Evolutionary conservation across 2,888 invertebrate genomes (phyloP).

Genomic region (Axea sp.): DNA sequence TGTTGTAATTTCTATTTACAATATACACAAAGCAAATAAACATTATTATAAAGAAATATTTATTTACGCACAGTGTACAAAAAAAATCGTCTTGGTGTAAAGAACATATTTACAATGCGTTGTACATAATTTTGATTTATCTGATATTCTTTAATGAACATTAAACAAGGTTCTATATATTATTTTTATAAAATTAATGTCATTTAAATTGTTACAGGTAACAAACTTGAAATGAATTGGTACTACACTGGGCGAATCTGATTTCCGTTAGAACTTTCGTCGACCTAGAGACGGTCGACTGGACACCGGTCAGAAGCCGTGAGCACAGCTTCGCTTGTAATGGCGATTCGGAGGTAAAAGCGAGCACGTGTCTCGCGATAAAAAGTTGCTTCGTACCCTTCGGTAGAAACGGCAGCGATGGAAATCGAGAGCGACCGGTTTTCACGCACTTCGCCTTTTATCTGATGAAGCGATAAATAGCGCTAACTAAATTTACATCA

Average conservation of each 20-base stretch:
- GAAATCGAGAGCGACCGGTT: constrained; percentile 63
- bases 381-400: constrained; percentile 58
- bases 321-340: constrained; percentile 40
- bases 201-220: constrained; percentile 25
- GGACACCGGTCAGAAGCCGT: constrained; percentile 54
- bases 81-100: too few relatives aligned
- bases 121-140: too few relatives aligned
- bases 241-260: constrained; percentile 40
- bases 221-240: constrained; percentile 18
- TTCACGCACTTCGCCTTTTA: constrained; percentile 30
- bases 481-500: constrained; percentile 42
- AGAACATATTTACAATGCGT: too few relatives aligned
- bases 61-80: too few relatives aligned
- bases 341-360: constrained; percentile 60
- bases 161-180: too few relatives aligned
- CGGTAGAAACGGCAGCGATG: constrained; percentile 39
- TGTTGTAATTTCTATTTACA: not conserved
- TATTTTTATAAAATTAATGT: too few relatives aligned
- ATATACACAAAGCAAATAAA: too few relatives aligned
- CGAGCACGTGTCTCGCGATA: constrained; percentile 59
- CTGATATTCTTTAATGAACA: too few relatives aligned
- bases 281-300: constrained; percentile 58
- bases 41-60: too few relatives aligned
- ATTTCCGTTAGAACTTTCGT: constrained; percentile 61
- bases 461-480: constrained; percentile 20